Base-by-base conservation (phyloP, 1,140 invertebrate species). In the Drosophila repletoides region DNA sequence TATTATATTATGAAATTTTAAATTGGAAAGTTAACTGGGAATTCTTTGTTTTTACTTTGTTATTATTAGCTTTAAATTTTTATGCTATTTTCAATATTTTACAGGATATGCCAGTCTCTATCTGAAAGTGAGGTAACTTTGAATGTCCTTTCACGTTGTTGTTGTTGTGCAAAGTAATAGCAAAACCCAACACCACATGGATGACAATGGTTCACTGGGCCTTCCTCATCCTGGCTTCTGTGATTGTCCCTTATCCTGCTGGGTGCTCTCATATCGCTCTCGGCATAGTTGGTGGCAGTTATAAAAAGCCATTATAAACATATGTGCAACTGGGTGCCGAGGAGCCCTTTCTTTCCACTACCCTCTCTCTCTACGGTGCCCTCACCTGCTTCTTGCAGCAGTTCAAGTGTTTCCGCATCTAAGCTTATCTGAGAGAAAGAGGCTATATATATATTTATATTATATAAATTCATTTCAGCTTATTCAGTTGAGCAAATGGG, bases 291-390 rank as follows among this genome's bases (percentile, higher is more conserved):
- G 65, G 12, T 66, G 79, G 75, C 80, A 53, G 75, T 80, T 79
- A 83, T 59, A 72, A 84, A 76, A 72, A 63, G 63, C 71, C 75
- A 84, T 84, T 84, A 86, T 68, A 79, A 84, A 64, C 79, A 84
- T 84, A 84, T 84, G 80, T 84, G 75, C 40, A 34, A 56, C 45
- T 45, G 64, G 55, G 55, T 59, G 38, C 10, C 59, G 28, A 52
- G 31, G 43, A 46, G n/a, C 26, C 17, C 15, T 33, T 41, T 29
- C 45, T 28, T 19, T 10, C 58, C 33, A 24, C 3, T 5, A 22
- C 24, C 7, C 14, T 14, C 45, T 26, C 14, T 26, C 22, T 36
- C 46, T 5, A n/a, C n/a, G n/a, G 38, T 4, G 7, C 12, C 6
- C 31, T 14, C 7, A n/a, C 19, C 19, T 9, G 12, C 26, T 7